Conservation (phyloP, 2,113 vertebrate genomes). For the Todiramphus saurophagus region DNA sequence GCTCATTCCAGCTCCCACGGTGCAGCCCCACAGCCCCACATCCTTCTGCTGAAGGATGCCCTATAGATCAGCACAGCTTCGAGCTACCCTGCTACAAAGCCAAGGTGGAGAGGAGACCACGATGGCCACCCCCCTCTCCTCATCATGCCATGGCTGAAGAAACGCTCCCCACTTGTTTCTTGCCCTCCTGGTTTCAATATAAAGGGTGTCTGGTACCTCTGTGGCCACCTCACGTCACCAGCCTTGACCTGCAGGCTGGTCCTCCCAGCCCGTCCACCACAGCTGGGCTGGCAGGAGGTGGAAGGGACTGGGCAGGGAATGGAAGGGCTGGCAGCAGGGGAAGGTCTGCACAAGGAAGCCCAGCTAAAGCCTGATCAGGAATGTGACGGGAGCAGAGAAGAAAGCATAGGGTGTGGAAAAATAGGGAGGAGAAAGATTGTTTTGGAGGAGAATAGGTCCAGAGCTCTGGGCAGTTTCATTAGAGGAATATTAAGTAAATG, state of each 20-base stretch:
- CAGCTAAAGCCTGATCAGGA: neutral
- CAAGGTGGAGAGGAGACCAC: neutral
- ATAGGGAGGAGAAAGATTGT: constrained; percentile 43
- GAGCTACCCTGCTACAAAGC: neutral
- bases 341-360: neutral
- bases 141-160: accelerated
- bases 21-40: accelerated
- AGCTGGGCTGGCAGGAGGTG: neutral
- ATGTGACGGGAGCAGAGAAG: neutral
- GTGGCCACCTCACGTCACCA: neutral
- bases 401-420: constrained; percentile 42
- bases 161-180: neutral
- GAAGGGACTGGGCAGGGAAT: neutral
- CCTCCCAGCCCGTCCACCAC: neutral
- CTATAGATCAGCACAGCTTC: neutral
- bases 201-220: neutral
- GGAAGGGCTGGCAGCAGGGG: neutral
- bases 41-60: neutral
- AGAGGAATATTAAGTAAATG: constrained; percentile 66
- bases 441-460: constrained; percentile 54
- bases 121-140: neutral
- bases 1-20: neutral
- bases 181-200: neutral
- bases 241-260: neutral
- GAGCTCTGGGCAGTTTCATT: constrained; percentile 62